Conservation (phyloP, 2,797 vertebrate species). For the Galago senegalensis region DNA sequence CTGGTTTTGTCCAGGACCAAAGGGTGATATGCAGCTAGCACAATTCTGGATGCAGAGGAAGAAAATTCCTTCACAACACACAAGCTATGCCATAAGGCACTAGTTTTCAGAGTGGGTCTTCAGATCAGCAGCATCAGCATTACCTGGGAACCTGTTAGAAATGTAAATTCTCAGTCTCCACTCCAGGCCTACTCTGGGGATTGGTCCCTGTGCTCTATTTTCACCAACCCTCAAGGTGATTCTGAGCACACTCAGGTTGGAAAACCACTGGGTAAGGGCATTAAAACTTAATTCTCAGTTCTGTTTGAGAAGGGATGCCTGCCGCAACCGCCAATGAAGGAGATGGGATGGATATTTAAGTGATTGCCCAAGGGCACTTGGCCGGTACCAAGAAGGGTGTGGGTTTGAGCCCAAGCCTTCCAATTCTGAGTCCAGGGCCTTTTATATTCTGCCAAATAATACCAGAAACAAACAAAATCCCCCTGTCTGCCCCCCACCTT, state of each 20-base stretch:
- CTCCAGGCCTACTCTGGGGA: background rate
- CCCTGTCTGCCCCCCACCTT: background rate
- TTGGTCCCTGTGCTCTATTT: background rate
- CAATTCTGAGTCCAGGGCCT: background rate
- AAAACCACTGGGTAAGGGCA: background rate
- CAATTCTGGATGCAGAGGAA: background rate
- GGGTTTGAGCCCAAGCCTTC: background rate
- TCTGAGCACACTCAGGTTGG: background rate
- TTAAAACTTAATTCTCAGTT: background rate
- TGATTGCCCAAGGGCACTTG: background rate
- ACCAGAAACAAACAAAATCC: conserved; percentile 42
- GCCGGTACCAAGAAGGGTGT: background rate
- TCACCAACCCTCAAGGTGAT: background rate
- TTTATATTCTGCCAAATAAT: conserved; percentile 27
- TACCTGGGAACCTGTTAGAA: background rate
- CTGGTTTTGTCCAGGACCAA: background rate
- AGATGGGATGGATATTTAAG: background rate
- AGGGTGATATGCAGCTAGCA: background rate
- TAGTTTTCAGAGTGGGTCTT: background rate
- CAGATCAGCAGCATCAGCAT: background rate
- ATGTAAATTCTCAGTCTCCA: background rate
- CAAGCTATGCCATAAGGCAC: background rate
- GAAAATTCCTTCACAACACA: background rate
- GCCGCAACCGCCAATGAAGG: background rate
- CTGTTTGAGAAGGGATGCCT: background rate